These are phyloP conservation scores for Parazoanthus swiftii DNA, from an alignment of 92 coral and sea anemone species.

Conservation along the genomic window DNA sequence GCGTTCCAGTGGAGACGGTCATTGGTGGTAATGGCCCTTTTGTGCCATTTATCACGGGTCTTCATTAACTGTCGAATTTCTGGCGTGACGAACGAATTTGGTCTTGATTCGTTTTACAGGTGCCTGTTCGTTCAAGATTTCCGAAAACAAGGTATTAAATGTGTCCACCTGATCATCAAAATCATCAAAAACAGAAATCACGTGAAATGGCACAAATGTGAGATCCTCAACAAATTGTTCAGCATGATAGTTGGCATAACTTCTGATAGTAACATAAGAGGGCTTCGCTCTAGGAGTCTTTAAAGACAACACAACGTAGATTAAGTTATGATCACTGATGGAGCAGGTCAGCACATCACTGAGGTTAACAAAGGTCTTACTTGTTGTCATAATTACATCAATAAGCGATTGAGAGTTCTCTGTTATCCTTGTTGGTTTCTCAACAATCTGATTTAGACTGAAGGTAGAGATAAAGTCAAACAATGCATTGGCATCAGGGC, in stretches of 20 bases:
- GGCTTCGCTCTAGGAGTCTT: slow-evolving; percentile 56
- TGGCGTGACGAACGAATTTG: slow-evolving; percentile 27
- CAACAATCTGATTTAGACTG: slow-evolving; percentile 39
- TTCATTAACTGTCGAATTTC: slow-evolving; percentile 32
- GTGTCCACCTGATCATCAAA: slow-evolving; percentile 53
- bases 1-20: slow-evolving; percentile 58
- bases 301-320: slow-evolving; percentile 51
- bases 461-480: slow-evolving; percentile 46
- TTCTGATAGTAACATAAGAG: slow-evolving; percentile 57
- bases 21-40: slow-evolving; percentile 38
- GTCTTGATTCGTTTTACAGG: slow-evolving; percentile 41
- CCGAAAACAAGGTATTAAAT: slow-evolving; percentile 50
- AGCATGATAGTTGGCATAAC: slow-evolving; percentile 49
- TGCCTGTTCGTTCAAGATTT: slow-evolving; percentile 43
- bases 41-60: slow-evolving; percentile 51
- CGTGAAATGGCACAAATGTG: slow-evolving; percentile 57
- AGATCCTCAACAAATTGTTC: slow-evolving; percentile 55
- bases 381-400: slow-evolving; percentile 49
- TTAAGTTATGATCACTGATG: slow-evolving; percentile 60
- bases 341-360: slow-evolving; percentile 53
- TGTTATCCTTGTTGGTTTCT: slow-evolving; percentile 48
- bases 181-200: slow-evolving; percentile 52
- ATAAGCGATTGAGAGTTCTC: slow-evolving; percentile 54
- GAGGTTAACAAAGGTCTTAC: slow-evolving; percentile 41
- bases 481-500: slow-evolving; percentile 42